These are phyloP conservation scores for Chelon labrosus DNA, from an alignment of 2,797 vertebrate genomes.

Conservation along the genomic window DNA sequence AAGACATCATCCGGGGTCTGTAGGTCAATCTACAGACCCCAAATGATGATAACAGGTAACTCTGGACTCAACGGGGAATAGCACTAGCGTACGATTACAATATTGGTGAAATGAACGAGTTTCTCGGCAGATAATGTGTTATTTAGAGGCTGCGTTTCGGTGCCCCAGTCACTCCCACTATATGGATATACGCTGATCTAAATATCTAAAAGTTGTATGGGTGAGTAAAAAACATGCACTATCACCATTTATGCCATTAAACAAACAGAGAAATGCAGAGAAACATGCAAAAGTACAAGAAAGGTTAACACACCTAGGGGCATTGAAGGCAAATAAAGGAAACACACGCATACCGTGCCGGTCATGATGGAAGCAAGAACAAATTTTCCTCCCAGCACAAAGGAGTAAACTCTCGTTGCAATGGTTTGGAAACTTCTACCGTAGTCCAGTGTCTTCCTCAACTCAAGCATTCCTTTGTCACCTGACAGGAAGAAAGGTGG, in stretches of 20 bases:
- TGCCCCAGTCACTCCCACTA: no score
- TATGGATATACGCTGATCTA: no score
- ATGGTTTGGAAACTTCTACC: slow-evolving; percentile 88
- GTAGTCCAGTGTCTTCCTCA: slow-evolving; percentile 89
- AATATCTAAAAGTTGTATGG: no score
- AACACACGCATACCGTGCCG: slow-evolving; percentile 81
- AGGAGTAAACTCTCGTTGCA: slow-evolving; percentile 91
- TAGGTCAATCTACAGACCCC: no score
- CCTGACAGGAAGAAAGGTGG: slow-evolving; percentile 67
- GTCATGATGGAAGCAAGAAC: slow-evolving; percentile 95
- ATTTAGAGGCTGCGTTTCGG: no score
- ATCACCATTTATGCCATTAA: not conserved
- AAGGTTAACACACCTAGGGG: no score
- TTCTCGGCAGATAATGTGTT: no score
- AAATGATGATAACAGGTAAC: no score
- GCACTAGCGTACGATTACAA: no score
- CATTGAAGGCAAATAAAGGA: not conserved
- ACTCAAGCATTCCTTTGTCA: slow-evolving; percentile 88
- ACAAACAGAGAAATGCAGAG: not conserved
- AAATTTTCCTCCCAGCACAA: slow-evolving; percentile 92
- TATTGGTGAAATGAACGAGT: no score
- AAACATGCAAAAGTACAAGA: not conserved
- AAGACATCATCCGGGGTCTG: no score
- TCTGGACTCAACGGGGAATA: no score
- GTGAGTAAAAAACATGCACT: not conserved